phyloP scores from a whole-genome alignment of 2,888 invertebrate genomes.

The Drosophila nr. perissopoda region DNA sequence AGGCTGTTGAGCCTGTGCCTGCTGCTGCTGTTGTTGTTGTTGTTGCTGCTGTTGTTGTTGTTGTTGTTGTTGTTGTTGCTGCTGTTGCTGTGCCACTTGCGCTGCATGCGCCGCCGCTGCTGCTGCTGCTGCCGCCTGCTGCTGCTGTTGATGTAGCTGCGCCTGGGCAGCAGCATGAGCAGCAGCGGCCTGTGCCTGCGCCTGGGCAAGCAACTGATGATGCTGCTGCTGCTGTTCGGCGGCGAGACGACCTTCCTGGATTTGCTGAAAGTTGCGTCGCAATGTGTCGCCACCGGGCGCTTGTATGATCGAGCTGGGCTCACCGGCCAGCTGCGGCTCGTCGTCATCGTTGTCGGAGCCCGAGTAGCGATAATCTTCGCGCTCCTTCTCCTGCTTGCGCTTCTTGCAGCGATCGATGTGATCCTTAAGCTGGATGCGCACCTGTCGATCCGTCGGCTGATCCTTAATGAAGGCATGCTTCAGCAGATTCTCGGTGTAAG shows the following conservation, averaged over 20 bases:
- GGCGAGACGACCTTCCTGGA: constrained; percentile 92
- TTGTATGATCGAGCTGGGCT: constrained; percentile 96
- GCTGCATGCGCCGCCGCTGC: constrained; percentile 84
- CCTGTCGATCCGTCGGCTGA: constrained; percentile 99
- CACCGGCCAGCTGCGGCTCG: constrained; percentile 95
- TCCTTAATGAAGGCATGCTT: constrained; percentile 99
- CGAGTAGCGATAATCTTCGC: constrained; percentile 93
- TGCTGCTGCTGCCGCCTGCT: constrained; percentile 58
- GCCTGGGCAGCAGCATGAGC: constrained; percentile 76
- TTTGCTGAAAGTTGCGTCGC: constrained; percentile 98
- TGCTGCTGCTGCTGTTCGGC: constrained; percentile 87
- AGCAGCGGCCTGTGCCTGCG: constrained; percentile 52
- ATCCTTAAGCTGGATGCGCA: constrained; percentile 99
- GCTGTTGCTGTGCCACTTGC: constrained; percentile 55
- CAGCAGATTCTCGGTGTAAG: constrained; percentile 98
- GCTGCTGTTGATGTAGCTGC: constrained; percentile 86
- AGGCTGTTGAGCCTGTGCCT: constrained; percentile 86
- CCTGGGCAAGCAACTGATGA: constrained; percentile 73
- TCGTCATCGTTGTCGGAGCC: constrained; percentile 99
- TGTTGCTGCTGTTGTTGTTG: constrained; percentile 86
- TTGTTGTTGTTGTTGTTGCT: constrained; percentile 85
- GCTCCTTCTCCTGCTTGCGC: constrained; percentile 94
- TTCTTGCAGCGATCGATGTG: constrained; percentile 99
- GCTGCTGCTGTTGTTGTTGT: constrained; percentile 64
- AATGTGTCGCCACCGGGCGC: constrained; percentile 96